A percentile compares a stretch with the other conserved stretches of the same genome.
Conservation (phyloP, 2,113 vertebrate species). For the Ranitomeya variabilis region DNA sequence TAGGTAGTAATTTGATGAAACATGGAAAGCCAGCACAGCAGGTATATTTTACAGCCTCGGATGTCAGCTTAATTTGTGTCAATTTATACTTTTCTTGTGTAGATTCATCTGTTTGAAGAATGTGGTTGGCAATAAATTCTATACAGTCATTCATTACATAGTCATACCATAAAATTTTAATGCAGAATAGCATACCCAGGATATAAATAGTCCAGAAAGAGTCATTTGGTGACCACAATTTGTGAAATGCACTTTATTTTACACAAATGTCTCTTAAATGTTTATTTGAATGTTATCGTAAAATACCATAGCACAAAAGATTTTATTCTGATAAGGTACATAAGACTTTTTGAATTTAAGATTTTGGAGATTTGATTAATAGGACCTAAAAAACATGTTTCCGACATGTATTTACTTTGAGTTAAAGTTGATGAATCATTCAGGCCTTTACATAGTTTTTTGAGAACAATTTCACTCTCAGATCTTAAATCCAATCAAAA, state of each 20-base stretch:
- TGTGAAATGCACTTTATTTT: background rate
- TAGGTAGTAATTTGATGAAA: conserved; percentile 20
- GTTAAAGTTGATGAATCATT: too few species aligned
- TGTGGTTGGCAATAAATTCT: background rate
- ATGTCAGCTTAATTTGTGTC: background rate
- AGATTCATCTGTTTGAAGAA: background rate
- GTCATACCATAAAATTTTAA: background rate
- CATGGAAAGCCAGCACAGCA: background rate
- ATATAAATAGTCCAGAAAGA: background rate
- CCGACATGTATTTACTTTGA: too few species aligned
- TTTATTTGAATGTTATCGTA: background rate
- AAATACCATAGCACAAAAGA: background rate
- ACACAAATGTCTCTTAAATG: background rate
- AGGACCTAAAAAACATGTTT: background rate
- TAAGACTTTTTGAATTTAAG: background rate
- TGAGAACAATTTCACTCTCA: too few species aligned
- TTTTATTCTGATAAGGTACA: background rate
- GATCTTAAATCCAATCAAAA: too few species aligned
- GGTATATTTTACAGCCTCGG: background rate
- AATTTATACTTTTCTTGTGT: conserved; percentile 15
- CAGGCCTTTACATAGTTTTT: too few species aligned
- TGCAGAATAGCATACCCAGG: background rate
- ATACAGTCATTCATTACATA: background rate
- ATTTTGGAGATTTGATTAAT: background rate
- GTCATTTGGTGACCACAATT: conserved; percentile 10